Conservation (phyloP, 2,113 vertebrate genomes). For the Orientallactaga bullata region DNA sequence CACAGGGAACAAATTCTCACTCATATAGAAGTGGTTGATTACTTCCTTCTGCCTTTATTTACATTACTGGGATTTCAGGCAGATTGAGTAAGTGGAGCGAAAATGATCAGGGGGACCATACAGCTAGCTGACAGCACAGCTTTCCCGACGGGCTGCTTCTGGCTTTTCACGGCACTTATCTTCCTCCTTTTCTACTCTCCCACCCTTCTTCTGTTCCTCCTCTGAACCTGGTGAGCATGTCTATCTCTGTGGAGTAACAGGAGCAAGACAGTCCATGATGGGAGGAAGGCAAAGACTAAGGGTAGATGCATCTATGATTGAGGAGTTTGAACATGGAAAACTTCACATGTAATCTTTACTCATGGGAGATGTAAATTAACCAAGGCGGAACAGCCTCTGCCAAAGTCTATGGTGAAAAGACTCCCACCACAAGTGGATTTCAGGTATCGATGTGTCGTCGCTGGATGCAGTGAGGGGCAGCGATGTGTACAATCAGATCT, state of each 20-base stretch:
- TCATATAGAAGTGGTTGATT: slow-evolving; percentile 4
- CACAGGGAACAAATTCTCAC: background rate
- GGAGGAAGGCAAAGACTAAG: background rate
- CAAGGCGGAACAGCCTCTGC: background rate
- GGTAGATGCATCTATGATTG: background rate
- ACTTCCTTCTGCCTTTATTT: slow-evolving; percentile 43
- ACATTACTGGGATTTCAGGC: slow-evolving; percentile 30
- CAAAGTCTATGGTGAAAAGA: background rate
- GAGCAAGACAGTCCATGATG: background rate
- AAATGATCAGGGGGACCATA: background rate
- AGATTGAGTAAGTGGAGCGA: slow-evolving; percentile 42
- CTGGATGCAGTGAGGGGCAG: background rate
- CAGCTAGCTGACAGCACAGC: background rate
- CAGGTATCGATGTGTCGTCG: background rate
- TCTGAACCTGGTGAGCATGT: background rate
- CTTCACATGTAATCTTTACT: background rate
- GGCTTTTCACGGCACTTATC: background rate
- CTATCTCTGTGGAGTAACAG: background rate
- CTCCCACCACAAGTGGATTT: background rate
- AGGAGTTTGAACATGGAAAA: background rate
- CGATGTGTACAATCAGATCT: background rate
- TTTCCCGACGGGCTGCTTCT: background rate
- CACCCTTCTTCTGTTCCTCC: too few relatives aligned
- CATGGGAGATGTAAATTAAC: background rate
- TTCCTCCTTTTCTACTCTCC: too few relatives aligned